phyloP scores from a whole-genome alignment of 2,888 invertebrate species.

The Mesorhabditis spiculigera region DNA sequence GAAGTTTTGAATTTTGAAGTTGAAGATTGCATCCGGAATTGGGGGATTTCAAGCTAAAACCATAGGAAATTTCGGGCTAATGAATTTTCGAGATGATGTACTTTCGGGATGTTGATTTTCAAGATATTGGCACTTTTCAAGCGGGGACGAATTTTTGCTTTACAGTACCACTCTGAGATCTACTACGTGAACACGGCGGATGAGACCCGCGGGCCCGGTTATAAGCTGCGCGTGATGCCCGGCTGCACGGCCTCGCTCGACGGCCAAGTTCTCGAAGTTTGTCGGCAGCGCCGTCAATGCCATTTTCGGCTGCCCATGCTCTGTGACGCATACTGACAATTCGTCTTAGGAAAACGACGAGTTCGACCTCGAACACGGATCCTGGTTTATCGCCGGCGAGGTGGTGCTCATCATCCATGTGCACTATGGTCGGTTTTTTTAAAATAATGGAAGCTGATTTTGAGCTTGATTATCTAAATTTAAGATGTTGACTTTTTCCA shows the following conservation, averaged over 20 bases:
- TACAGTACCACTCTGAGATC: not conserved
- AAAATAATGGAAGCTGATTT: too few relatives aligned
- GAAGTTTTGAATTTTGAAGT: too few relatives aligned
- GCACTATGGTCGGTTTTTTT: conserved; percentile 28
- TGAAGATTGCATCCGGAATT: too few relatives aligned
- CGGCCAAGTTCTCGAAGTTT: not conserved
- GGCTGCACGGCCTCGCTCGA: not conserved
- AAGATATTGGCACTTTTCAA: not conserved
- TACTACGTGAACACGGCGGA: not conserved
- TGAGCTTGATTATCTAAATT: too few relatives aligned
- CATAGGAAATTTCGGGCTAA: too few relatives aligned
- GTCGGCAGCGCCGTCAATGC: too few relatives aligned
- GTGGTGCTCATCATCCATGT: conserved; percentile 35
- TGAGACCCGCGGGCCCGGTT: not conserved
- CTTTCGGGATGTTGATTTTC: too few relatives aligned
- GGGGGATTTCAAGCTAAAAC: too few relatives aligned
- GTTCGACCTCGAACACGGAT: conserved; percentile 34
- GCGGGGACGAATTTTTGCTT: not conserved
- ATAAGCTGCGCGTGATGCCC: not conserved
- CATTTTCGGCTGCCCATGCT: too few relatives aligned
- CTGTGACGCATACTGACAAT: too few relatives aligned
- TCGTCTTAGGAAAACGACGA: conserved; percentile 9
- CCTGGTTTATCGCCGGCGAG: conserved; percentile 26
- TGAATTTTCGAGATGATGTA: too few relatives aligned
- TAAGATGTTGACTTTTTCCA: too few relatives aligned